These are phyloP conservation scores for Paracentrotus lividus DNA, from an alignment of 53 echinoderm and acorn worm species.

Conservation along the genomic window DNA sequence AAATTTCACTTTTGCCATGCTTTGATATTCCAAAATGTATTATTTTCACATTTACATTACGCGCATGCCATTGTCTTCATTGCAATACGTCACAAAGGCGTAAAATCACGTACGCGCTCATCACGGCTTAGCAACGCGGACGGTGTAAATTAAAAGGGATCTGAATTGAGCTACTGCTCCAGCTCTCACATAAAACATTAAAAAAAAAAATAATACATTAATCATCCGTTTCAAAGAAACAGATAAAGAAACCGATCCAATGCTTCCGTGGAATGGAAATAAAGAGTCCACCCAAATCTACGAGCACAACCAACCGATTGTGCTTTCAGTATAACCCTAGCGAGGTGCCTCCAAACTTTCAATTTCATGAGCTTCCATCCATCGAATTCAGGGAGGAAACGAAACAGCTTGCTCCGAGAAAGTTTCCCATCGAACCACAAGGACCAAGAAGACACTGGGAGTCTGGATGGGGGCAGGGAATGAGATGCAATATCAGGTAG, in stretches of 20 bases:
- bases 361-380: conserved; percentile 87
- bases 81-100: conserved; percentile 22
- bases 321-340: conserved; percentile 37
- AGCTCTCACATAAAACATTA: background rate
- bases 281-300: conserved; percentile 4
- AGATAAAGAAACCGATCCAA: background rate
- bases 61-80: background rate
- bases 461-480: conserved; percentile 59
- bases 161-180: background rate
- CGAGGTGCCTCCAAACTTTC: conserved; percentile 30
- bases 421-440: conserved; percentile 91
- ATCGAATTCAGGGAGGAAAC: conserved; percentile 77
- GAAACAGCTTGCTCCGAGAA: conserved; percentile 80
- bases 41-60: too few relatives aligned
- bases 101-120: background rate
- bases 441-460: conserved; percentile 88
- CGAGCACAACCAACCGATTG: conserved; percentile 62
- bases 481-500: conserved; percentile 60
- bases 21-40: too few relatives aligned
- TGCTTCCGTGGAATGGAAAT: conserved; percentile 10
- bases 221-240: background rate
- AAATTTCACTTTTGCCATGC: too few relatives aligned
- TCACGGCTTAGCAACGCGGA: conserved; percentile 11
- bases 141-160: background rate
- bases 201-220: background rate